Conservation (phyloP, 2,113 vertebrate species). For the Ursus arctos region DNA sequence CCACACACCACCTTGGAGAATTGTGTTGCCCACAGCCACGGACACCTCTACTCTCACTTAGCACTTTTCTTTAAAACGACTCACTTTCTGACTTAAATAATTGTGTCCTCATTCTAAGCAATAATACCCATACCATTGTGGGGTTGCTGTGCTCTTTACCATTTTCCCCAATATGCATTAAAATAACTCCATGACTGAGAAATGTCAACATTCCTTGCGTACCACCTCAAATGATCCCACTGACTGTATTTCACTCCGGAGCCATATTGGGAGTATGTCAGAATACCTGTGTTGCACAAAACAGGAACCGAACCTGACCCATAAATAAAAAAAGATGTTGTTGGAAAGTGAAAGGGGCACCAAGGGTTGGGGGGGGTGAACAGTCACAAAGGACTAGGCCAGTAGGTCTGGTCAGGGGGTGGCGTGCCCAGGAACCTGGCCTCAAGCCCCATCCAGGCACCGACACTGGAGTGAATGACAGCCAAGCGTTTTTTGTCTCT, state of each 20-base stretch:
- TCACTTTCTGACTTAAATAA: conserved; percentile 54
- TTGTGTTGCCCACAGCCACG: background rate
- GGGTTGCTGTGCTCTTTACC: conserved; percentile 47
- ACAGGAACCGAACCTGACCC: background rate
- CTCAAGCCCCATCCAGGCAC: background rate
- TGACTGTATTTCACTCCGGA: background rate
- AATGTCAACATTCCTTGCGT: background rate
- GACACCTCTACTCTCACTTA: background rate
- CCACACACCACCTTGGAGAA: background rate
- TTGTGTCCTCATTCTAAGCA: background rate
- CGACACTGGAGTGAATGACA: background rate
- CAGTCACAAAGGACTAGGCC: background rate
- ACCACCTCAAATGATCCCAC: background rate
- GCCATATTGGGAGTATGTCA: background rate
- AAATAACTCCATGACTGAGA: conserved; percentile 55
- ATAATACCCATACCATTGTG: conserved; percentile 35
- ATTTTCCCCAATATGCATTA: conserved; percentile 32
- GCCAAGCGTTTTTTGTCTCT: background rate
- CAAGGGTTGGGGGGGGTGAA: background rate
- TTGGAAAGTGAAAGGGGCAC: background rate
- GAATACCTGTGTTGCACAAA: background rate
- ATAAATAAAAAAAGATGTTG: background rate
- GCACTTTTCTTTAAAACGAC: background rate
- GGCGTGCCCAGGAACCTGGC: background rate
- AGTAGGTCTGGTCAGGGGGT: background rate